phyloP scores from a whole-genome alignment of 1,140 invertebrate species.

The Drosophila fuyamai region DNA sequence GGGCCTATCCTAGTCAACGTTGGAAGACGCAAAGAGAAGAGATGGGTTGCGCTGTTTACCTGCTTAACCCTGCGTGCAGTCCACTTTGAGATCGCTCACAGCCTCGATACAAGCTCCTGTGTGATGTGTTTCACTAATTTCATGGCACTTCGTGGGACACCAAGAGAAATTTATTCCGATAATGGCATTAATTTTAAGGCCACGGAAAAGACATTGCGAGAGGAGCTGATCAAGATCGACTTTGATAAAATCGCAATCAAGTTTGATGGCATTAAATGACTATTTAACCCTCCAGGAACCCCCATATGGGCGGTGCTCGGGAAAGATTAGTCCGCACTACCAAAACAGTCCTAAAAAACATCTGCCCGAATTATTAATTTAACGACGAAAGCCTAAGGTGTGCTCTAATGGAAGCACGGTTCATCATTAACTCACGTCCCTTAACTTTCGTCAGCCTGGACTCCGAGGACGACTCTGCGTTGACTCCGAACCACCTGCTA shows the following conservation, averaged over 20 bases:
- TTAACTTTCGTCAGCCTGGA: too few relatives aligned
- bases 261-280: neutral
- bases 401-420: neutral
- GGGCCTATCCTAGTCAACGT: neutral
- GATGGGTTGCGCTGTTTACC: slow-evolving; percentile 1
- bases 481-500: neutral
- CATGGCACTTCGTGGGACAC: neutral
- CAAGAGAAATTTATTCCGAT: slow-evolving; percentile 2
- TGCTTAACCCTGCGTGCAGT: slow-evolving; percentile 4
- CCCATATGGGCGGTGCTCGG: neutral
- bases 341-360: neutral
- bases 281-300: neutral
- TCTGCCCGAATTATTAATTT: neutral
- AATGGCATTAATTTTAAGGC: slow-evolving; percentile 3
- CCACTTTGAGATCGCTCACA: slow-evolving; percentile 3
- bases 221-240: neutral
- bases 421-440: neutral
- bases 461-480: too few relatives aligned
- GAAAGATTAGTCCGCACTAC: neutral
- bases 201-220: neutral
- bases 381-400: neutral
- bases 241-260: neutral
- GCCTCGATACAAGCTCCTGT: slow-evolving; percentile 2
- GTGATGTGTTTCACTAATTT: slow-evolving; percentile 6
- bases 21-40: neutral